Base-by-base conservation (phyloP, 2,888 invertebrate genomes). In the Nemurella pictetii region DNA sequence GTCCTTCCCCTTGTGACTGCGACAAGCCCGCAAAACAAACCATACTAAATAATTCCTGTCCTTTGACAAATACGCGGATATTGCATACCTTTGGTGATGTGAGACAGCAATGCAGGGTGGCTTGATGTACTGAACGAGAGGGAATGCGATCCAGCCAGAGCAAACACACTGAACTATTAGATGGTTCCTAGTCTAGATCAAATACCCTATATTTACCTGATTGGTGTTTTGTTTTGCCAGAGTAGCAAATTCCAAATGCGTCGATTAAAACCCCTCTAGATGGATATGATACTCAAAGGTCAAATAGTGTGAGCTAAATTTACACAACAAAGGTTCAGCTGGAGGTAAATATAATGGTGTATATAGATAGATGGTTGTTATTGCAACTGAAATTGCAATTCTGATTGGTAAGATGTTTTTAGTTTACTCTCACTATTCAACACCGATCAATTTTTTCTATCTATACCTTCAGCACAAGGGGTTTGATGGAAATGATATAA, bases 11-110 rank as follows among this genome's bases (percentile, higher is more conserved):
- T 26, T 20, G 25, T 26, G 80, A 35, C 32, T 1, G 55, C 32
- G 80, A 9, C 26, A 75, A 30, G 35, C 32, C 80, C 80, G 80
- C 80, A 80, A 80, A 80, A 80, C 80, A 80, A 80, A 80, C 80
- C 80, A 20, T 35, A 1, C 80, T 35, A 35, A 80, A 80, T 80
- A 80, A 80, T 80, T 80, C 80, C 30, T 30, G 78, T 78, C 80
- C 80, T 80, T 80, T 35, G 35, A 35, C 36, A 80, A 80, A 80
- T 80, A 80, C 36, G 25, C 30, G 32, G 75, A 28, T 75, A 55
- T 55, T 55, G 55, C 55, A 55, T 55, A 55, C 55, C 55, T 55
- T 55, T 55, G 55, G 55, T 55, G 55, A 35, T 20, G 9, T 20
- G 55, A 55, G 55, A 55, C 55, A 55, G 55, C 55, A 55, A 55